phyloP scores from a whole-genome alignment of 2,113 vertebrate species.

The Hiodon tergisus region DNA sequence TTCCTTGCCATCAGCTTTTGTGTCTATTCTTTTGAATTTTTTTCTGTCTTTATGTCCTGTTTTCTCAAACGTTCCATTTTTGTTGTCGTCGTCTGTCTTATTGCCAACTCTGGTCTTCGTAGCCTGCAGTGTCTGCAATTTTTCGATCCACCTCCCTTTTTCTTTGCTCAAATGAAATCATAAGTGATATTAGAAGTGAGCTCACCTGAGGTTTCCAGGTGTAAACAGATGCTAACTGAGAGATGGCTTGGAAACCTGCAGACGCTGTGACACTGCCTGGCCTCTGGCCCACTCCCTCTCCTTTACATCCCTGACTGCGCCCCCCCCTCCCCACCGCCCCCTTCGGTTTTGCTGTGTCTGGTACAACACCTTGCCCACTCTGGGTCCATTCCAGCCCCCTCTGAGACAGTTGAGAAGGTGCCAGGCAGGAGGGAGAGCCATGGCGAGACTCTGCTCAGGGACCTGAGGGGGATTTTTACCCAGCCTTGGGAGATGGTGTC shows the following conservation, averaged over 20 bases:
- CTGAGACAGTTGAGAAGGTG: conserved; percentile 59
- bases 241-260: too few species aligned
- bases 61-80: not conserved
- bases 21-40: too few species aligned
- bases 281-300: not conserved
- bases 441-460: conserved; percentile 66
- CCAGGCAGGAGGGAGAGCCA: conserved; percentile 60
- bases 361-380: not conserved
- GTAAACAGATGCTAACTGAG: too few species aligned
- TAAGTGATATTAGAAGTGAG: too few species aligned
- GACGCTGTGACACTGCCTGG: not conserved
- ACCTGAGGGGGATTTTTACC: conserved; percentile 71
- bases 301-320: not conserved
- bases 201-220: too few species aligned
- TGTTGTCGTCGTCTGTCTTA: not conserved
- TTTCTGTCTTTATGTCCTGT: not conserved
- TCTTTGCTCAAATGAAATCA: not conserved
- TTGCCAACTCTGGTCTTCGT: not conserved
- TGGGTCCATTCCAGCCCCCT: conserved; percentile 40
- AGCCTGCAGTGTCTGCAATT: not conserved
- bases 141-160: not conserved
- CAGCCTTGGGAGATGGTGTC: conserved; percentile 67
- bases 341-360: not conserved
- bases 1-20: too few species aligned
- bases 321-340: not conserved